A percentile compares a stretch with the other conserved stretches of the same genome.
phyloP scores from a whole-genome alignment of 2,888 invertebrate species.

The Brachyptera putata region DNA sequence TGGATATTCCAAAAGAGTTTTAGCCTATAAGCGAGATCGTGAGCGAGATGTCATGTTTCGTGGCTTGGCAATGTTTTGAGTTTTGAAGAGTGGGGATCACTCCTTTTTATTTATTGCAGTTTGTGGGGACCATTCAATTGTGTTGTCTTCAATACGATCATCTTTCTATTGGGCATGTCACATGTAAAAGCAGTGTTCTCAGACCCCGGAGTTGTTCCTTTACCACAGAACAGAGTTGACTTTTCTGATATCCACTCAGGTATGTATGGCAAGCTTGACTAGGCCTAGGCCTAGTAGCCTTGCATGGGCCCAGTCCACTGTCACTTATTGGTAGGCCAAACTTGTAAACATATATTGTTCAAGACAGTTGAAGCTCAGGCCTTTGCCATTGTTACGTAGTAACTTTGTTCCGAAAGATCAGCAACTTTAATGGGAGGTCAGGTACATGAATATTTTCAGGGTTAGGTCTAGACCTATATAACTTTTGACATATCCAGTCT shows the following conservation, averaged over 20 bases:
- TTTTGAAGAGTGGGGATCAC: too few relatives aligned
- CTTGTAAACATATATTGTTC: too few relatives aligned
- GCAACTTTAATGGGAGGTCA: too few relatives aligned
- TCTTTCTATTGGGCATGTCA: conserved; percentile 68
- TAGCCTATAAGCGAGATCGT: neutral
- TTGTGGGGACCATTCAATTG: conserved; percentile 80
- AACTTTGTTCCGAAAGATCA: too few relatives aligned
- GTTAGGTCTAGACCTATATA: too few relatives aligned
- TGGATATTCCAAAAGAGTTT: neutral
- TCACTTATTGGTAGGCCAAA: too few relatives aligned
- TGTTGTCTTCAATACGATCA: conserved; percentile 70
- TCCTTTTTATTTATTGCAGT: conserved; percentile 49
- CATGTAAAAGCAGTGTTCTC: conserved; percentile 82
- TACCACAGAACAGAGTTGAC: conserved; percentile 66
- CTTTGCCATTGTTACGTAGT: too few relatives aligned
- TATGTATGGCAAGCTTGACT: conserved; percentile 42
- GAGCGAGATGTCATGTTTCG: neutral
- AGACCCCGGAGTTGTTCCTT: conserved; percentile 86
- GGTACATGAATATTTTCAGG: too few relatives aligned
- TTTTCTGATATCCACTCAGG: conserved; percentile 75
- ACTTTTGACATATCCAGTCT: too few relatives aligned
- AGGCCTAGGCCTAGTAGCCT: neutral
- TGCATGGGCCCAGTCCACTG: too few relatives aligned
- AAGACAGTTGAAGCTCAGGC: too few relatives aligned
- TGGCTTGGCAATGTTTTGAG: neutral